Conservation (phyloP, 2,888 invertebrate genomes). For the Himalopsyche kuldschensis region DNA sequence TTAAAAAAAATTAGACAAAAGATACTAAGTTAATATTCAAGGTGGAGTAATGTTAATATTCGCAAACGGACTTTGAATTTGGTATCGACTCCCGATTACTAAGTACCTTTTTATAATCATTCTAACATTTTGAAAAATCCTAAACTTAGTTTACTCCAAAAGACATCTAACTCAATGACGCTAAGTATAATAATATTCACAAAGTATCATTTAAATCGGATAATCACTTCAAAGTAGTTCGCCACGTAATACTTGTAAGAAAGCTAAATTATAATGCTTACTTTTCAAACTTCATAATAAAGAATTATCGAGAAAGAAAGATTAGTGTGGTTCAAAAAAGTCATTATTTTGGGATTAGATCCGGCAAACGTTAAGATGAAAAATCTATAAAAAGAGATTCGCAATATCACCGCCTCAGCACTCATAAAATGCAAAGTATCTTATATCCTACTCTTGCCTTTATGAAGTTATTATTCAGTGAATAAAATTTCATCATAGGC, state of each 20-base stretch:
- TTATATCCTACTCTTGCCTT: too few species aligned
- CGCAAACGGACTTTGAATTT: too few species aligned
- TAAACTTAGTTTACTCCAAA: too few species aligned
- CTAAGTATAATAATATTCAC: neutral
- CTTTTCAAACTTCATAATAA: neutral
- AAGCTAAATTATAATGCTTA: neutral
- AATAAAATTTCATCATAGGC: too few species aligned
- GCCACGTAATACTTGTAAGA: neutral
- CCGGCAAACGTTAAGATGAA: neutral
- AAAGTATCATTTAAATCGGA: neutral
- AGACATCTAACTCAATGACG: too few species aligned
- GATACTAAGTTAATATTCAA: too few species aligned
- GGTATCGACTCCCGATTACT: too few species aligned
- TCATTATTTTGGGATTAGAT: neutral
- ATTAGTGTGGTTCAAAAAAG: neutral
- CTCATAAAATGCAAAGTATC: neutral
- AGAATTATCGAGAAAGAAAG: neutral
- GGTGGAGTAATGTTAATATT: too few species aligned
- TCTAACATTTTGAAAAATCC: too few species aligned
- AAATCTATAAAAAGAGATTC: neutral
- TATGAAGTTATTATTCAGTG: too few species aligned
- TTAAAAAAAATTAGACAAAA: too few species aligned
- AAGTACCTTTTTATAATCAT: too few species aligned
- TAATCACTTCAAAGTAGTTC: neutral
- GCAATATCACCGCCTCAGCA: neutral